Evolutionary conservation across 2,113 vertebrate species (phyloP).

Genomic region (Tragelaphus strepsiceros): DNA sequence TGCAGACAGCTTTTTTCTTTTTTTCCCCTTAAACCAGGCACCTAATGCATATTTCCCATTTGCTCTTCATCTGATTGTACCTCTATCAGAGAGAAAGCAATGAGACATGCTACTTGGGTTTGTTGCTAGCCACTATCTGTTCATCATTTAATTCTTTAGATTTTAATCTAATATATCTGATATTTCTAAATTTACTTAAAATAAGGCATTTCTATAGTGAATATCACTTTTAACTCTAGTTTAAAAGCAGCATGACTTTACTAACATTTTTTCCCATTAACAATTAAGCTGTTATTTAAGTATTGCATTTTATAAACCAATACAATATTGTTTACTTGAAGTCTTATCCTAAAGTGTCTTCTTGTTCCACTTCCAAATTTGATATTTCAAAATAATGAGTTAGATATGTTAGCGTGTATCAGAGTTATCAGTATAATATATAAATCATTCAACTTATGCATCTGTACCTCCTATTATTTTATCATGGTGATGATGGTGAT

Average conservation of each 20-base stretch:
- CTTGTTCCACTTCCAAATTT: not conserved
- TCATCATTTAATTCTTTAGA: slow-evolving; percentile 52
- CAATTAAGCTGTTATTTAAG: not conserved
- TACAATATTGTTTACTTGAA: not conserved
- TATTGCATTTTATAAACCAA: not conserved
- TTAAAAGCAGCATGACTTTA: not conserved
- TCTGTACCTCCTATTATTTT: not conserved
- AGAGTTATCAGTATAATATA: not conserved
- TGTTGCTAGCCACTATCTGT: slow-evolving; percentile 27
- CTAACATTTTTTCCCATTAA: not conserved
- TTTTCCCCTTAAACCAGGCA: not conserved
- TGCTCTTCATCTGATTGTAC: slow-evolving; percentile 67
- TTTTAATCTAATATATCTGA: slow-evolving; percentile 57
- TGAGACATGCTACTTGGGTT: slow-evolving; percentile 8
- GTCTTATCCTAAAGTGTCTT: not conserved
- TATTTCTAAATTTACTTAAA: slow-evolving; percentile 51
- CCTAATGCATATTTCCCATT: slow-evolving; percentile 72
- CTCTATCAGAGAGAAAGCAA: slow-evolving; percentile 62
- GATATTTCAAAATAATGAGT: not conserved
- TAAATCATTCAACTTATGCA: slow-evolving; percentile 20
- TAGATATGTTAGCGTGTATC: not conserved
- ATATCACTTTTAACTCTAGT: not conserved
- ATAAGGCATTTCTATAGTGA: slow-evolving; percentile 21
- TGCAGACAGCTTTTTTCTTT: slow-evolving; percentile 64
- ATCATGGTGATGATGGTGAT: not conserved